These are phyloP conservation scores for Netelia melanura DNA, from an alignment of 2,888 invertebrate species.

Conservation along the genomic window DNA sequence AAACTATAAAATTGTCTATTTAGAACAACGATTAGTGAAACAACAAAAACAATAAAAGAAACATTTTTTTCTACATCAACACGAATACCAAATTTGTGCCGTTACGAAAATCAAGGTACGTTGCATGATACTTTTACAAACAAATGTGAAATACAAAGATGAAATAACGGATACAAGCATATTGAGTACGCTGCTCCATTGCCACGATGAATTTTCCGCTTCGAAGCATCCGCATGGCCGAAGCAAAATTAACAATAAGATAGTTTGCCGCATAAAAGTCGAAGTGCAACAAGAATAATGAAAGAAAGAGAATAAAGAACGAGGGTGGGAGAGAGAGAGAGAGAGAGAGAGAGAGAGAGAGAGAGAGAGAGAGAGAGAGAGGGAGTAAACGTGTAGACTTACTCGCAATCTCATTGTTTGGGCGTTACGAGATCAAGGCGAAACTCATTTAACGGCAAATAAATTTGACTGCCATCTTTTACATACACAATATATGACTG, in stretches of 20 bases:
- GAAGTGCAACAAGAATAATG: conserved; percentile 5
- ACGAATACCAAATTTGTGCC: no score
- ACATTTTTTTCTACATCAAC: no score
- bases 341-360: no score
- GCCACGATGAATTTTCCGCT: conserved; percentile 20
- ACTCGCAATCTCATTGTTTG: conserved; percentile 59
- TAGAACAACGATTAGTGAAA: no score
- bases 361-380: conserved; percentile 16
- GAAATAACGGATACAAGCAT: background rate
- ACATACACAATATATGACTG: background rate
- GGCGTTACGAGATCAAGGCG: conserved; percentile 60
- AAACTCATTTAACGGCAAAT: conserved; percentile 54
- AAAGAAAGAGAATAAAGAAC: conserved; percentile 38
- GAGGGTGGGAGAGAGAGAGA: background rate
- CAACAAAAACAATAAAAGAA: no score
- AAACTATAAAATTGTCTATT: no score
- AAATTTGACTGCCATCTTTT: conserved; percentile 21
- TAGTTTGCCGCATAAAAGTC: background rate
- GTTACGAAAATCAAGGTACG: background rate
- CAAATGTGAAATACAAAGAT: background rate
- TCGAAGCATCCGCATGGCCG: background rate
- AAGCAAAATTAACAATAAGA: background rate
- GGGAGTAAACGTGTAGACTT: conserved; percentile 47
- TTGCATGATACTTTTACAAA: background rate
- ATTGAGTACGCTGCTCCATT: conserved; percentile 14